Conservation (phyloP, 2,888 invertebrate genomes). For the Cephalotes varians region DNA sequence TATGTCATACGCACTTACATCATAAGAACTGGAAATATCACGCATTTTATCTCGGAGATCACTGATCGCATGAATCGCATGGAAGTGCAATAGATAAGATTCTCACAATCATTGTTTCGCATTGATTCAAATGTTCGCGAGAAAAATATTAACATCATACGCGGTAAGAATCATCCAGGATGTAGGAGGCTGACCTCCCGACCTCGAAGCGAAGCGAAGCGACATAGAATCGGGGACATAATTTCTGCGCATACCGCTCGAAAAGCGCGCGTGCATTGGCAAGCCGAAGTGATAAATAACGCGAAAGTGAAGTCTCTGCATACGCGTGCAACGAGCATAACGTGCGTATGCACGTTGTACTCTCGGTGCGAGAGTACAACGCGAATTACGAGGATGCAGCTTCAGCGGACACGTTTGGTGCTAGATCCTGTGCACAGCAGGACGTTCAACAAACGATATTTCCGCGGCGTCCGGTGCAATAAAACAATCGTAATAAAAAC, state of each 20-base stretch:
- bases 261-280: slow-evolving; percentile 49
- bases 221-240: slow-evolving; percentile 15
- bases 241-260: slow-evolving; percentile 35
- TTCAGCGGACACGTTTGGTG: slow-evolving; percentile 38
- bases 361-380: slow-evolving; percentile 3
- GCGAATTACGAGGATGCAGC: slow-evolving; percentile 54
- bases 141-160: slow-evolving; percentile 64
- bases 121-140: slow-evolving; percentile 61
- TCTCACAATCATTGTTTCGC: slow-evolving; percentile 60
- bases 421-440: slow-evolving; percentile 67
- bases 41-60: background rate
- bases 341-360: background rate
- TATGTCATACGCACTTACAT: background rate
- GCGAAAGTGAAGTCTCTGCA: slow-evolving; percentile 59
- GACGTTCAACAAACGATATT: slow-evolving; percentile 47
- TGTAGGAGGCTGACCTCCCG: slow-evolving; percentile 70
- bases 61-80: background rate
- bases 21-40: background rate
- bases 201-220: slow-evolving; percentile 52
- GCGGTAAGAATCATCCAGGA: slow-evolving; percentile 42
- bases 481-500: slow-evolving; percentile 25
- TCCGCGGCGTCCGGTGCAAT: background rate
- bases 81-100: background rate
- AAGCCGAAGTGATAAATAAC: slow-evolving; percentile 64
- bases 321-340: slow-evolving; percentile 8